phyloP scores from a whole-genome alignment of 1,140 invertebrate genomes.

The Ectropis grisescens region DNA sequence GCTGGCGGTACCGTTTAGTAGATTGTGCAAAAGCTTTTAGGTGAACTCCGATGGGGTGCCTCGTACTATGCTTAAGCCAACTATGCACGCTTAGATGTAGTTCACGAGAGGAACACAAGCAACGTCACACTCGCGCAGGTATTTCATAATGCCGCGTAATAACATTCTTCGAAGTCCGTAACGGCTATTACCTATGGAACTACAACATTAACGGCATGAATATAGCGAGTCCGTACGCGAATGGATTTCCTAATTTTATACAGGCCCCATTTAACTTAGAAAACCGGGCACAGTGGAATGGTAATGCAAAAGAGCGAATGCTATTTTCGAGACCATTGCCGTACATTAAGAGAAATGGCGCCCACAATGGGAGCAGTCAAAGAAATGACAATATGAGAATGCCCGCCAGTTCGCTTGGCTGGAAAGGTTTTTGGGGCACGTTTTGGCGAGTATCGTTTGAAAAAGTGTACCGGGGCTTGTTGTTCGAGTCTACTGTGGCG shows the following conservation, averaged over 20 bases:
- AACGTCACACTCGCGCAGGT: too few relatives aligned
- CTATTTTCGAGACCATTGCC: slow-evolving; percentile 6
- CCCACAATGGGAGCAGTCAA: slow-evolving; percentile 11
- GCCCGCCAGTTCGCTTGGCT: slow-evolving; percentile 5
- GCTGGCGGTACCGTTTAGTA: slow-evolving; percentile 10
- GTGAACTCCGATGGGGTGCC: slow-evolving; percentile 16
- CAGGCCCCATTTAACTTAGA: too few relatives aligned
- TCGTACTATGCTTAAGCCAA: background rate
- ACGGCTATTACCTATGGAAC: slow-evolving; percentile 10
- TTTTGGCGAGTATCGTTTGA: slow-evolving; percentile 16
- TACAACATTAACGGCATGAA: background rate
- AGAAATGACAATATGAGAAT: slow-evolving; percentile 12
- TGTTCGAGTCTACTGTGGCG: slow-evolving; percentile 5
- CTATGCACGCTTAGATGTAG: too few relatives aligned
- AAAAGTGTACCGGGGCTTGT: slow-evolving; percentile 18
- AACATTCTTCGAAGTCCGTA: slow-evolving; percentile 3
- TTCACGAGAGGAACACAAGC: too few relatives aligned
- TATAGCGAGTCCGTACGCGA: too few relatives aligned
- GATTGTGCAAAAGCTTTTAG: slow-evolving; percentile 34
- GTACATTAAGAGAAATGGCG: slow-evolving; percentile 10
- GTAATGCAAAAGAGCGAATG: slow-evolving; percentile 4
- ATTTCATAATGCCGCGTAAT: too few relatives aligned
- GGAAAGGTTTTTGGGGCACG: slow-evolving; percentile 16
- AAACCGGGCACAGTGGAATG: slow-evolving; percentile 1
- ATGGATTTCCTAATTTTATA: too few relatives aligned